Conservation (phyloP, 2,797 vertebrate genomes). For the Spatula clypeata region DNA sequence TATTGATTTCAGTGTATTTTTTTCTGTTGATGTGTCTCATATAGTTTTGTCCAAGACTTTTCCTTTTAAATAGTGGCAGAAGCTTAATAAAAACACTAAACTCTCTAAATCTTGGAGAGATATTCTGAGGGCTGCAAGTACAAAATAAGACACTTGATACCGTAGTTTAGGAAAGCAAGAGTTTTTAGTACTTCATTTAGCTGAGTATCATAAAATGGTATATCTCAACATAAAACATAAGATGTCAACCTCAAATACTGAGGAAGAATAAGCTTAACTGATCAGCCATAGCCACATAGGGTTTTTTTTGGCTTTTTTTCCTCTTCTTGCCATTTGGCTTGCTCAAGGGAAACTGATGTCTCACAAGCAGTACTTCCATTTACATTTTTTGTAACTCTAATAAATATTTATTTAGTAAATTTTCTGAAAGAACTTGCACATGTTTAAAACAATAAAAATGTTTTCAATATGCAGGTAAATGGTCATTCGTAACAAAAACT, state of each 20-base stretch:
- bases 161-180: conserved; percentile 3
- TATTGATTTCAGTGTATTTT: conserved; percentile 39
- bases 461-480: background rate
- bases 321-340: background rate
- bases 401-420: conserved; percentile 23
- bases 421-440: background rate
- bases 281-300: background rate
- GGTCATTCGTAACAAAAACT: background rate
- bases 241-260: background rate
- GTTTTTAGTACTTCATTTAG: conserved; percentile 60
- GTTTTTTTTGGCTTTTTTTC: background rate
- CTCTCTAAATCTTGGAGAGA: conserved; percentile 20
- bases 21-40: background rate
- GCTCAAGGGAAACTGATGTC: background rate
- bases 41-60: background rate
- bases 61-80: conserved; percentile 13
- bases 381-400: background rate
- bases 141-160: background rate
- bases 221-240: conserved; percentile 15
- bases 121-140: background rate
- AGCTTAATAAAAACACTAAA: conserved; percentile 28
- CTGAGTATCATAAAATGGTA: conserved; percentile 6
- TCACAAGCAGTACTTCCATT: background rate
- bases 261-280: background rate
- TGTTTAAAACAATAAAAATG: conserved; percentile 36